These are phyloP conservation scores for Protobothrops flavoviridis DNA, from an alignment of 2,113 vertebrate genomes.

Conservation along the genomic window DNA sequence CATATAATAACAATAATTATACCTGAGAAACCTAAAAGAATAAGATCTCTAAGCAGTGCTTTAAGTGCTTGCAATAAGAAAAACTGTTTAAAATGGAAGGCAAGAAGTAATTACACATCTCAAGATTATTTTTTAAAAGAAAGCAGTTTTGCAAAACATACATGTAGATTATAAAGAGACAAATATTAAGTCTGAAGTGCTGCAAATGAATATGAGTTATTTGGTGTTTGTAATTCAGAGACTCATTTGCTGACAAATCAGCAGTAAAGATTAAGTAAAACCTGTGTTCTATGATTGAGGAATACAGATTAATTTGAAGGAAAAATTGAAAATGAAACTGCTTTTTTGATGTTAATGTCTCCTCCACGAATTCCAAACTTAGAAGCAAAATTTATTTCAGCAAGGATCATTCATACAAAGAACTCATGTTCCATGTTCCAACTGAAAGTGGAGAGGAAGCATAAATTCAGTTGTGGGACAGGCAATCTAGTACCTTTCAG, in stretches of 20 bases:
- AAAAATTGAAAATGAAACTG: conserved; percentile 27
- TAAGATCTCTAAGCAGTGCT: conserved; percentile 30
- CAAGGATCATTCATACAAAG: neutral
- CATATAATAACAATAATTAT: conserved; percentile 47
- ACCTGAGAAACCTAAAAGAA: conserved; percentile 48
- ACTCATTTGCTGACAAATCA: conserved; percentile 29
- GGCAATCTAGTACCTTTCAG: neutral
- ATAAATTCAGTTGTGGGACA: neutral
- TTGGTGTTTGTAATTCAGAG: conserved; percentile 12
- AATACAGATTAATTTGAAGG: conserved; percentile 5
- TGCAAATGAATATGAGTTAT: conserved; percentile 5
- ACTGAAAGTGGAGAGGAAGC: neutral
- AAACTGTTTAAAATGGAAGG: conserved; percentile 44
- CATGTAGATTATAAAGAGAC: conserved; percentile 42
- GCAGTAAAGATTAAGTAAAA: conserved; percentile 21
- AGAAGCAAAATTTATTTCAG: neutral
- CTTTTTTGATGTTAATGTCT: neutral
- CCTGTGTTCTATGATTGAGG: conserved; percentile 13
- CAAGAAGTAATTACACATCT: conserved; percentile 22
- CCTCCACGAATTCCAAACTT: neutral
- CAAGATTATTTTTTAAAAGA: conserved; percentile 29
- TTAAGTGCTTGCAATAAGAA: conserved; percentile 47
- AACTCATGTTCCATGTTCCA: neutral
- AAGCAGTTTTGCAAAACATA: conserved; percentile 33
- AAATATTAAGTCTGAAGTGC: conserved; percentile 29